Evolutionary conservation across 1,140 invertebrate species (phyloP).

Genomic region (Lordiphosa mommai): DNA sequence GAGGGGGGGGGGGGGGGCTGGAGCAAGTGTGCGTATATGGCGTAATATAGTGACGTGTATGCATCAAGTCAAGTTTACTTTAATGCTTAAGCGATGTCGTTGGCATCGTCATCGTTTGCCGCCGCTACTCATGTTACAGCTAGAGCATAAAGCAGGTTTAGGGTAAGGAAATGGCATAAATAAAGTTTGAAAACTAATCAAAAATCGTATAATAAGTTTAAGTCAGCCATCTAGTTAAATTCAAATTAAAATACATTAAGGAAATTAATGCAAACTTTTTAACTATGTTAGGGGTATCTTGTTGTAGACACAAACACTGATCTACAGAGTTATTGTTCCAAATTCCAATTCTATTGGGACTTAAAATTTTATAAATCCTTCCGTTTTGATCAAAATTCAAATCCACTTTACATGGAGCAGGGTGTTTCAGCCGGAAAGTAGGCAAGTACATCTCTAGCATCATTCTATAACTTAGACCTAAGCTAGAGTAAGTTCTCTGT

Average conservation of each 20-base stretch:
- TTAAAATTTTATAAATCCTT: too few relatives aligned
- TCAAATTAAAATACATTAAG: neutral
- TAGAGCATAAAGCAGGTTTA: neutral
- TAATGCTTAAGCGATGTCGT: conserved; percentile 6
- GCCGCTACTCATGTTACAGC: conserved; percentile 7
- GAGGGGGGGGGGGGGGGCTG: neutral
- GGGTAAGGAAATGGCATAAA: too few relatives aligned
- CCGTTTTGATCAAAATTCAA: too few relatives aligned
- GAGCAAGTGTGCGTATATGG: conserved; percentile 32
- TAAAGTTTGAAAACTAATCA: neutral
- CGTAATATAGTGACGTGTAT: conserved; percentile 37
- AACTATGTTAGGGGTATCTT: too few relatives aligned
- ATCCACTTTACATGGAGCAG: too few relatives aligned
- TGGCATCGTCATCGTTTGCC: neutral
- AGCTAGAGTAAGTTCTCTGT: too few relatives aligned
- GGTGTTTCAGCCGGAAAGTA: too few relatives aligned
- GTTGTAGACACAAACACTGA: too few relatives aligned
- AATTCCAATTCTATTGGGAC: too few relatives aligned
- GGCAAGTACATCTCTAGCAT: too few relatives aligned
- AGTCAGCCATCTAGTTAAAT: neutral
- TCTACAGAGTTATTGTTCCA: too few relatives aligned
- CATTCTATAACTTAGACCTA: too few relatives aligned
- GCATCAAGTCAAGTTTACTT: neutral
- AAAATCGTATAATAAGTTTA: neutral
- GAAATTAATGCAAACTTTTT: neutral